Conservation (phyloP, 1,140 invertebrate genomes). For the Aphelinus certus region DNA sequence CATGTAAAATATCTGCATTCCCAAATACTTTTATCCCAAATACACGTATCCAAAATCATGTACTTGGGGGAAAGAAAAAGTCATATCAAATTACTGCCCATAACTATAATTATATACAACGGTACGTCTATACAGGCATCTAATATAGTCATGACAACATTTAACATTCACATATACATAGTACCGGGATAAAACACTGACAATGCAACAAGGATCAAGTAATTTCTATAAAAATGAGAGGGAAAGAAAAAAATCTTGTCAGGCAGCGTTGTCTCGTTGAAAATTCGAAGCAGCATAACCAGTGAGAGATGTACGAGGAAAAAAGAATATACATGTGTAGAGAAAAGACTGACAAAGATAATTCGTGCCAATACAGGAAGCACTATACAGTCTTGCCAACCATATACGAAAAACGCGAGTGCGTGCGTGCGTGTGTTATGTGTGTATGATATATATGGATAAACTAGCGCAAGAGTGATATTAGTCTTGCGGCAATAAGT, state of each 20-base stretch:
- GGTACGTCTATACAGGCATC: too few species aligned
- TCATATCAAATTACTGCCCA: too few species aligned
- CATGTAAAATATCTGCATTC: too few species aligned
- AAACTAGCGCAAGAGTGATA: too few species aligned
- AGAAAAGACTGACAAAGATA: constrained; percentile 27
- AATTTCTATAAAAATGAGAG: constrained; percentile 8
- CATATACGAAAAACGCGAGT: too few species aligned
- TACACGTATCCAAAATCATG: too few species aligned
- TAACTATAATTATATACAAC: too few species aligned
- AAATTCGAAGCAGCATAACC: constrained; percentile 29
- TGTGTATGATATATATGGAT: too few species aligned
- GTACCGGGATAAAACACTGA: background rate
- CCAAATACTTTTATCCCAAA: too few species aligned
- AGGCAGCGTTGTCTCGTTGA: constrained; percentile 16
- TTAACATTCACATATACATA: constrained; percentile 39
- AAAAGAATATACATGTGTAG: constrained; percentile 30
- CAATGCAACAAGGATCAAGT: constrained; percentile 19
- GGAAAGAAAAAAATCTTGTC: constrained; percentile 14
- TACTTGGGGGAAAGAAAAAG: too few species aligned
- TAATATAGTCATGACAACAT: constrained; percentile 1
- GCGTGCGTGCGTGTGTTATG: too few species aligned
- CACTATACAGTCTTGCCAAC: background rate
- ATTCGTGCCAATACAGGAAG: background rate
- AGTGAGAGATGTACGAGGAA: constrained; percentile 7
- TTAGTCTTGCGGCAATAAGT: too few species aligned